phyloP scores from a whole-genome alignment of 1,140 invertebrate genomes.

The Diachasmimorpha longicaudata region DNA sequence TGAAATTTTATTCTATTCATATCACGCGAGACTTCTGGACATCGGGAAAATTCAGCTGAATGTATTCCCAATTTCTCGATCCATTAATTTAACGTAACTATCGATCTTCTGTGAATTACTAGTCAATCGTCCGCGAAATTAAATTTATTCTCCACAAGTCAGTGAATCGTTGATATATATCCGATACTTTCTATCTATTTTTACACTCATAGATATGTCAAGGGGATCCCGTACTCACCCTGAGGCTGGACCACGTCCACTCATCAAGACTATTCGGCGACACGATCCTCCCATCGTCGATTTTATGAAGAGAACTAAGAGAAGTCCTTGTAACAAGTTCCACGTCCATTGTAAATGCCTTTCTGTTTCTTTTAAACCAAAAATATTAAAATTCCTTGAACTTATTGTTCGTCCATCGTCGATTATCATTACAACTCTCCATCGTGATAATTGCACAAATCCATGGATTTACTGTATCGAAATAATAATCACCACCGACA shows the following conservation, averaged over 20 bases:
- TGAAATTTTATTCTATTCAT: too few species aligned
- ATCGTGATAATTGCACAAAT: not conserved
- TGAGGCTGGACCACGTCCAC: slow-evolving; percentile 56
- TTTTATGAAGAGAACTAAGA: slow-evolving; percentile 50
- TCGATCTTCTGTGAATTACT: too few species aligned
- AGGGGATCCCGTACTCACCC: slow-evolving; percentile 40
- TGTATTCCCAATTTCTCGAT: too few species aligned
- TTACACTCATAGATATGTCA: too few species aligned
- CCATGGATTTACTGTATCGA: not conserved
- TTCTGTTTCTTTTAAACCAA: not conserved
- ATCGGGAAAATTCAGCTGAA: too few species aligned
- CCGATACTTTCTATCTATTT: too few species aligned
- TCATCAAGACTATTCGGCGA: slow-evolving; percentile 52
- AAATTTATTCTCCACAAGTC: not conserved
- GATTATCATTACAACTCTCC: not conserved
- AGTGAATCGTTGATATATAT: not conserved
- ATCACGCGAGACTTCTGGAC: too few species aligned
- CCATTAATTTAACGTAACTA: too few species aligned
- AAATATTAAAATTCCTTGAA: not conserved
- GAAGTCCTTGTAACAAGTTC: slow-evolving; percentile 55
- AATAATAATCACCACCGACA: not conserved
- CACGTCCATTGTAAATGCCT: slow-evolving; percentile 46
- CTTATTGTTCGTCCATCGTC: not conserved
- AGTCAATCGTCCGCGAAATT: too few species aligned
- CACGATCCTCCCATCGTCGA: slow-evolving; percentile 49